Percentiles rank a stretch among this genome's conserved stretches.
Evolutionary conservation across 2,888 invertebrate genomes (phyloP).

Genomic region (Mechanitis mazaeus): DNA sequence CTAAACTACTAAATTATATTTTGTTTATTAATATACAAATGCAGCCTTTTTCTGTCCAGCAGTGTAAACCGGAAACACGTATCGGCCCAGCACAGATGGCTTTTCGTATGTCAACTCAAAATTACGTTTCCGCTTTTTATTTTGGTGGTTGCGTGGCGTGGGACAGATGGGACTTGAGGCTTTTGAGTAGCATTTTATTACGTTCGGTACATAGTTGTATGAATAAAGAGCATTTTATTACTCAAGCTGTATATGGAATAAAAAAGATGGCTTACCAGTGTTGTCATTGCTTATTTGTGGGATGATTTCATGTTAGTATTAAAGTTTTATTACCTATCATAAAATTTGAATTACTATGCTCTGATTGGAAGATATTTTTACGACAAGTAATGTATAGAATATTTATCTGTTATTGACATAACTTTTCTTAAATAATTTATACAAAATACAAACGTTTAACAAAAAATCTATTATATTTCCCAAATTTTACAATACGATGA

Average conservation of each 20-base stretch:
- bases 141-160: slow-evolving; percentile 3
- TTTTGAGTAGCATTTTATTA: slow-evolving; percentile 1
- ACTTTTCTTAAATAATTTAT: background rate
- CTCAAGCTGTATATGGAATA: background rate
- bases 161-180: slow-evolving; percentile 3
- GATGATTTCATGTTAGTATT: too few species aligned
- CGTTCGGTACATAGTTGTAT: background rate
- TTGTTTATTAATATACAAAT: background rate
- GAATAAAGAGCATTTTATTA: slow-evolving; percentile 1
- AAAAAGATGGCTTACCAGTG: background rate
- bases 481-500: slow-evolving; percentile 12
- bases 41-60: background rate
- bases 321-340: too few species aligned
- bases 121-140: slow-evolving; percentile 4
- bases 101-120: slow-evolving; percentile 5
- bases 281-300: too few species aligned
- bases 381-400: too few species aligned
- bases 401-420: too few species aligned
- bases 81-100: slow-evolving; percentile 2
- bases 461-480: slow-evolving; percentile 1
- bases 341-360: too few species aligned
- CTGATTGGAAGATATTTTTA: too few species aligned
- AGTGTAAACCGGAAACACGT: slow-evolving; percentile 2
- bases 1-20: too few species aligned
- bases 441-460: background rate